Evolutionary conservation across 2,113 vertebrate species (phyloP), one percentile per base, ranked within the genome.

Genomic region (Indri indri): DNA sequence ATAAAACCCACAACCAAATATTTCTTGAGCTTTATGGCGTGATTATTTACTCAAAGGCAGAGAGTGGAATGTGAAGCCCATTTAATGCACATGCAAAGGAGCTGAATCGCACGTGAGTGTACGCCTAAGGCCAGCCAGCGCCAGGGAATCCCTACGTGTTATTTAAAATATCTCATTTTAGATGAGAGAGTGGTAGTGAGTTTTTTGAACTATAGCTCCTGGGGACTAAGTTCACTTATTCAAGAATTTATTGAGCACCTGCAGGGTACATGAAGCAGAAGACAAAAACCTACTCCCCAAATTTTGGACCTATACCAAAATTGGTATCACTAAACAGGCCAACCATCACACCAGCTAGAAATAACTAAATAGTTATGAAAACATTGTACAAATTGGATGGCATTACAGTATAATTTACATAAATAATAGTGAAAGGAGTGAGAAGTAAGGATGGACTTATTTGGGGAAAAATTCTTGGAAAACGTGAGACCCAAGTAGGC

Each of bases 1-100:
- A 76, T 18, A 76, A 97, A 94, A 88, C 90, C 93, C 27, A 84
- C 63, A 89, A 61, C 87, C 52, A 68, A 81, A 54, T 12, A 37
- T 16, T 70, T 94, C 54, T 82, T 40, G 59, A 50, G 90, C 61
- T 88, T 82, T 32, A 34, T 27, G 9, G 16, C 8, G 2, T 80
- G 59, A 81, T 42, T 73, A 40, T 94, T 97, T 77, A 86, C 84
- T 87, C 47, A 23, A 80, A 90, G 95, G 88, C 23, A 47, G 68
- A 66, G 57, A 93, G 45, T 68, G 37, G 50, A 63, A 30, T 5
- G 22, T 5, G 74, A 59, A 54, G 63, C 66, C 89, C 59, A 40
- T 8, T 23, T 30, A 57, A 74, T 65, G 23, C 86, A 59, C 54
- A 6, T 0, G 70, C 59, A 73, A 37, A 54, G 30, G 65, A 79